Evolutionary conservation across 2,888 invertebrate genomes (phyloP), one percentile per base, ranked within the genome.

Genomic region (Altica lythri): DNA sequence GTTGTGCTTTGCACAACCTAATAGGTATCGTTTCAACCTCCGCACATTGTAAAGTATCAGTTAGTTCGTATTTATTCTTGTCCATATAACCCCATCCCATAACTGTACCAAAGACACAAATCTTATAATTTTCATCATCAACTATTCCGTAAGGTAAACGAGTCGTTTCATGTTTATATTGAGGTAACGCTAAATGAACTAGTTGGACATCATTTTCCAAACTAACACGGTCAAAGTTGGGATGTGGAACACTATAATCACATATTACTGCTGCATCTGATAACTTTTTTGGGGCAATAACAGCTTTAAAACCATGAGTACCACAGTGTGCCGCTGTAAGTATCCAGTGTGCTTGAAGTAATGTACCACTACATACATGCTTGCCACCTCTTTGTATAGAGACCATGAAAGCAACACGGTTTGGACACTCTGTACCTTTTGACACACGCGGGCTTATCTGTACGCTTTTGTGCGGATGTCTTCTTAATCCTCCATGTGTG

Each of bases 321-420:
- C 34, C 29, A 18, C 58, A 58, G 45, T 58, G 58, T n/a, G 54
- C 55, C 10, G 58, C 58, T 6, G 58, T 55, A 2, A 58, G 13
- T 10, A 55, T 35, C 58, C 58, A 58, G 4, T 32, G 12, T 27
- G 58, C 22, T 8, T 51, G 35, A 12, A 58, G 48, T 3, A 58
- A 10, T 2, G 54, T 48, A 13, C 51, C 58, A 1, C 55, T 55
- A 34, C 58, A 58, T 12, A 22, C 34, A 35, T 59, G 59, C 1
- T 46, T 32, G 14, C 55, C 42, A 34, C 49, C 37, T 9, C 12
- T 14, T 32, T 2, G 6, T 18, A 55, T 22, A 1, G 55, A 53
- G 16, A 53, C 52, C 42, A 55, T 55, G 38, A 46, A 53, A 2
- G 53, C 50, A 29, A 46, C 43, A 17, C 16, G 34, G n/a, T 5